These are phyloP conservation scores for Pogoniulus pusillus DNA, from an alignment of 2,797 vertebrate species.

Conservation along the genomic window DNA sequence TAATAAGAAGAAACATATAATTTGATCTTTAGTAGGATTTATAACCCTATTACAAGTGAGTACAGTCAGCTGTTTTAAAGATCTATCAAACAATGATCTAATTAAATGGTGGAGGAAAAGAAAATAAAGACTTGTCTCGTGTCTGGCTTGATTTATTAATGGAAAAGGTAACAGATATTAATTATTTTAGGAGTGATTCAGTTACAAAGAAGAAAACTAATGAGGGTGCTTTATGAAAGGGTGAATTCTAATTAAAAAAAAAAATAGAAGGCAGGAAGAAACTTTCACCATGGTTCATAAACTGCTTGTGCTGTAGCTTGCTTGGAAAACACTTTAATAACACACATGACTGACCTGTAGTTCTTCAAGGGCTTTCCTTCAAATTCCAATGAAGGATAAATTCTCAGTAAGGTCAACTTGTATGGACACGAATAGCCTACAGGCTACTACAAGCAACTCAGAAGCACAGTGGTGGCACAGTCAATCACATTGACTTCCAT, in stretches of 20 bases:
- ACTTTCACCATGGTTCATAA: slow-evolving; percentile 32
- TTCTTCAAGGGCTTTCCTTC: slow-evolving; percentile 51
- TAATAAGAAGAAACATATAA: neutral
- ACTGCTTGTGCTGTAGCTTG: neutral
- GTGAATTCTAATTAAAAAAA: neutral
- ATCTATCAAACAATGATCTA: slow-evolving; percentile 30
- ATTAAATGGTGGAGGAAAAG: slow-evolving; percentile 48
- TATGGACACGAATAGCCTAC: slow-evolving; percentile 32
- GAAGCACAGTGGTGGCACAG: slow-evolving; percentile 31
- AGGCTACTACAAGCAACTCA: slow-evolving; percentile 11
- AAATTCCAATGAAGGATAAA: slow-evolving; percentile 30
- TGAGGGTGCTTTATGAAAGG: neutral
- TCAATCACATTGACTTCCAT: slow-evolving; percentile 43
- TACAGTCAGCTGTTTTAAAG: slow-evolving; percentile 37
- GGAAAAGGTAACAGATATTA: slow-evolving; percentile 28
- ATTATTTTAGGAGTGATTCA: slow-evolving; percentile 33
- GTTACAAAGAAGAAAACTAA: slow-evolving; percentile 50
- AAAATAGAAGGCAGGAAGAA: slow-evolving; percentile 24
- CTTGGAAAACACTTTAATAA: slow-evolving; percentile 48
- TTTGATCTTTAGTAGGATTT: slow-evolving; percentile 60
- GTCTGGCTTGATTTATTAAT: slow-evolving; percentile 52
- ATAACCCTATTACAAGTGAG: slow-evolving; percentile 47
- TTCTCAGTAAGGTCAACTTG: slow-evolving; percentile 44
- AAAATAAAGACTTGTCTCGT: slow-evolving; percentile 52
- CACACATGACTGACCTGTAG: slow-evolving; percentile 52